These are phyloP conservation scores for Syncerus caffer DNA, from an alignment of 2,797 vertebrate genomes.

Conservation along the genomic window DNA sequence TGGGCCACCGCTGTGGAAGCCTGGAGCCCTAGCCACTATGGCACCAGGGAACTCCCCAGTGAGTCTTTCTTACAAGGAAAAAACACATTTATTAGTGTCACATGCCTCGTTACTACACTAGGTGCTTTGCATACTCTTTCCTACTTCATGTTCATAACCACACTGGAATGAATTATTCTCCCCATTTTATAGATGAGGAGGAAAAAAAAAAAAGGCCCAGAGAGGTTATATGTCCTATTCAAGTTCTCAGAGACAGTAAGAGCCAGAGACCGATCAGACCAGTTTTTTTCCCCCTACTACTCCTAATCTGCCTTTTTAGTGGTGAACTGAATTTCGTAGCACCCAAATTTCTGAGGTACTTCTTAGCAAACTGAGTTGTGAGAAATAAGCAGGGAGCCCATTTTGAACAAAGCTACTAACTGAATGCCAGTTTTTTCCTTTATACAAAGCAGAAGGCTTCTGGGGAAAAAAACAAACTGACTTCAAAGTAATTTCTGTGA, in stretches of 20 bases:
- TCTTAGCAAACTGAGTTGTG: neutral
- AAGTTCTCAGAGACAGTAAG: neutral
- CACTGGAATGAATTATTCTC: neutral
- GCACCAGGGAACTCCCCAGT: neutral
- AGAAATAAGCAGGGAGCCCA: slow-evolving; percentile 4
- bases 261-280: neutral
- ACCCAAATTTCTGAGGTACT: neutral
- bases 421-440: slow-evolving; percentile 24
- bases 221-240: neutral
- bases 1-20: neutral
- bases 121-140: neutral
- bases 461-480: slow-evolving; percentile 2
- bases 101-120: neutral
- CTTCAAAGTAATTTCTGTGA: slow-evolving; percentile 61
- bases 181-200: neutral
- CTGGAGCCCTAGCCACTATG: neutral
- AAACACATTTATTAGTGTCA: neutral
- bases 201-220: neutral
- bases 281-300: neutral
- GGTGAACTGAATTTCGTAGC: neutral
- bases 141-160: neutral
- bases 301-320: neutral
- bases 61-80: neutral
- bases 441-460: slow-evolving; percentile 60
- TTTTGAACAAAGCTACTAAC: slow-evolving; percentile 50